A percentile compares a stretch with the other conserved stretches of the same genome.
phyloP scores from a whole-genome alignment of 2,113 vertebrate species.

The Muntiacus reevesi region DNA sequence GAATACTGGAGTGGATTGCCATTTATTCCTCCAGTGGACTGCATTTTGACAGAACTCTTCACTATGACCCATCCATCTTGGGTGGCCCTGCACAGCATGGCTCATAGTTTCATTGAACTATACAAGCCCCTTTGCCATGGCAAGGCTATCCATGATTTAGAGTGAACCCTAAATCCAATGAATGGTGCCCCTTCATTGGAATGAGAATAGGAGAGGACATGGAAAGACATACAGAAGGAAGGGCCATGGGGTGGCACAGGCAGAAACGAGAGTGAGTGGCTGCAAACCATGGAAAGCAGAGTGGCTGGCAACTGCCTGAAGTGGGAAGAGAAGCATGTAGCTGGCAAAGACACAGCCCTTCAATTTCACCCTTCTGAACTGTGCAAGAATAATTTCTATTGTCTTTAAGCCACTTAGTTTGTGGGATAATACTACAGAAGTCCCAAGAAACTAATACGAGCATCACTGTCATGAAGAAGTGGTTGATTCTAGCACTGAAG shows the following conservation, averaged over 20 bases:
- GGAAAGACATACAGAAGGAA: background rate
- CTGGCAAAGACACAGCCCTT: background rate
- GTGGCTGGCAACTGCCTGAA: background rate
- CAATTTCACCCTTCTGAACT: background rate
- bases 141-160: background rate
- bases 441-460: background rate
- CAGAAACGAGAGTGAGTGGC: background rate
- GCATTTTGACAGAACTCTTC: background rate
- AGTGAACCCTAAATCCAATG: background rate
- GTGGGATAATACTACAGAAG: background rate
- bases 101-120: background rate
- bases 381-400: background rate
- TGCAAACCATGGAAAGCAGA: background rate
- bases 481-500: background rate
- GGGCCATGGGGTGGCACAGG: background rate
- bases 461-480: background rate
- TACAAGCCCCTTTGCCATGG: background rate
- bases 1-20: background rate
- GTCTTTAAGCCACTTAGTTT: background rate
- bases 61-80: background rate
- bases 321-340: background rate
- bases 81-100: background rate
- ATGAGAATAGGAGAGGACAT: background rate
- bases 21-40: background rate
- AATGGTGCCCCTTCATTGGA: background rate